These are phyloP conservation scores for Craniophora ligustri DNA, from an alignment of 2,888 invertebrate species.

Conservation along the genomic window DNA sequence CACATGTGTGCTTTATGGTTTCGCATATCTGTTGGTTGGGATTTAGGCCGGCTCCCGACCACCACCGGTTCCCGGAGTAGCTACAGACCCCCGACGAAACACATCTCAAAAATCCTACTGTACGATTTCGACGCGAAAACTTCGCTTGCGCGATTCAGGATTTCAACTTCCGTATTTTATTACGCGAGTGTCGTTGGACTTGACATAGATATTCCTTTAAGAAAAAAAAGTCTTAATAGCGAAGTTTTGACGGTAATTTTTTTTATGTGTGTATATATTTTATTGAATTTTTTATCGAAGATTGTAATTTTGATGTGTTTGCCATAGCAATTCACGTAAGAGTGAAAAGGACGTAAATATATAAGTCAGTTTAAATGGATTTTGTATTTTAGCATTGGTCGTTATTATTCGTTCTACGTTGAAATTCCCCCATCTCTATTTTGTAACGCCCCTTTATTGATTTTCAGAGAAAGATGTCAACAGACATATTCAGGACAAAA, in stretches of 20 bases:
- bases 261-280: not conserved
- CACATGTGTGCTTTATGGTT: not conserved
- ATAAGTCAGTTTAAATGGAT: not conserved
- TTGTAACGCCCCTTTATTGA: slow-evolving; percentile 18
- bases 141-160: slow-evolving; percentile 26
- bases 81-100: not conserved
- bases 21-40: not conserved
- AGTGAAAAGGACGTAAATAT: slow-evolving; percentile 12
- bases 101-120: not conserved
- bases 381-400: slow-evolving; percentile 13
- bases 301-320: not conserved
- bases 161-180: slow-evolving; percentile 17
- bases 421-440: too few species aligned
- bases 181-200: rapidly evolving
- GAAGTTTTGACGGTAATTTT: not conserved
- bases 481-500: not conserved
- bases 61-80: slow-evolving; percentile 3
- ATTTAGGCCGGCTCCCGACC: slow-evolving; percentile 7
- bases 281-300: not conserved
- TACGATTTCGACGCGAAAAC: slow-evolving; percentile 14
- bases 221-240: not conserved
- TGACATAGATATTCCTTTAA: not conserved
- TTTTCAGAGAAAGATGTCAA: slow-evolving; percentile 11
- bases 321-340: not conserved
- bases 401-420: not conserved